A percentile compares a stretch with the other conserved stretches of the same genome.
These are phyloP conservation scores for Aphelenchoides avenae DNA, from an alignment of 1,140 invertebrate species.

Conservation along the genomic window DNA sequence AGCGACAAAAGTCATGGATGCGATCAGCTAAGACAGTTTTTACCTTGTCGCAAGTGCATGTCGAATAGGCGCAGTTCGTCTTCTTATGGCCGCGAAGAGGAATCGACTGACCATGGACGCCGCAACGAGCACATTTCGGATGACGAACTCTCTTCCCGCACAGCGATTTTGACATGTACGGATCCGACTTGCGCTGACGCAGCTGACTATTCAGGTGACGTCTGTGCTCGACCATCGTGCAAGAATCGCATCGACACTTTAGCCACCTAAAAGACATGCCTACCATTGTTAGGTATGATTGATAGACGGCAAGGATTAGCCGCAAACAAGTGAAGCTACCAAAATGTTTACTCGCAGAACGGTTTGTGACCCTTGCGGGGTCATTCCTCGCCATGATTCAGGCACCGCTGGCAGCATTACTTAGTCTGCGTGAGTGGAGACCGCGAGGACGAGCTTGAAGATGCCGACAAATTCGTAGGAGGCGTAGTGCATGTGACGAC, in stretches of 20 bases:
- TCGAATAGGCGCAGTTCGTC: constrained; percentile 33
- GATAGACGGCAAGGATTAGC: background rate
- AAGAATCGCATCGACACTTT: constrained; percentile 34
- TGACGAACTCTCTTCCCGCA: constrained; percentile 35
- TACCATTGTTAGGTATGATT: too few species aligned
- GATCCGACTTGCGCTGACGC: constrained; percentile 26
- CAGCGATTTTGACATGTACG: background rate
- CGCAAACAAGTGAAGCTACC: background rate
- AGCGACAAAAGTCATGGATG: constrained; percentile 9
- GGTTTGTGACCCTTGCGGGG: constrained; percentile 49
- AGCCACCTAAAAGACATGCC: constrained; percentile 22
- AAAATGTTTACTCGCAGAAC: constrained; percentile 30
- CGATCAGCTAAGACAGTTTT: constrained; percentile 7
- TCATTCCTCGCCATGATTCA: constrained; percentile 41
- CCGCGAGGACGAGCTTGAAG: background rate
- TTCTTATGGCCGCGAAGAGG: constrained; percentile 44
- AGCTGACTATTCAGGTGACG: constrained; percentile 46
- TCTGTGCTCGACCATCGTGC: constrained; percentile 46
- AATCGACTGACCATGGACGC: constrained; percentile 40
- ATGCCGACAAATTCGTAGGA: background rate
- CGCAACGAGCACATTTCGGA: constrained; percentile 46
- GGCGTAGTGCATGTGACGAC: constrained; percentile 27
- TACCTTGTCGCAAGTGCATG: constrained; percentile 34
- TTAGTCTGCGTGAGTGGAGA: constrained; percentile 29
- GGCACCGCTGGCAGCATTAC: constrained; percentile 47